These are phyloP conservation scores for Schlechtendalia chinensis DNA, from an alignment of 1,140 invertebrate genomes.

Conservation along the genomic window DNA sequence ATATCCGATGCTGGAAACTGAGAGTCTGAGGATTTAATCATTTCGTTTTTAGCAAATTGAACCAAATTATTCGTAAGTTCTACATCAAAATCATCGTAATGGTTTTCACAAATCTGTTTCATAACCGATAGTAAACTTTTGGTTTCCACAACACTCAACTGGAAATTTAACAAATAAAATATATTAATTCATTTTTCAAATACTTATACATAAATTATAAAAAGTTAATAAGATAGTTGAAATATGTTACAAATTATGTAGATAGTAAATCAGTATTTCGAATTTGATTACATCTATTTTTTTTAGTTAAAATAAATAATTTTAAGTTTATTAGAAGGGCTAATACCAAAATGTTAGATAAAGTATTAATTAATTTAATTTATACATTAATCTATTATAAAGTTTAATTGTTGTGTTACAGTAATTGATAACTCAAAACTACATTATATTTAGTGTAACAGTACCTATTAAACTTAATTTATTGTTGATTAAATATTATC, in stretches of 20 bases:
- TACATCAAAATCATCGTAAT: slow-evolving; percentile 30
- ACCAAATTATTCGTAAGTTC: slow-evolving; percentile 38
- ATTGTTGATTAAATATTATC: no score
- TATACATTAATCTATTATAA: no score
- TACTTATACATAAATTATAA: not conserved
- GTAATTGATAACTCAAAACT: no score
- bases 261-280: not conserved
- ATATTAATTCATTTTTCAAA: not conserved
- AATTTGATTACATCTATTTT: not conserved
- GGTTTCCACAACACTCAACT: slow-evolving; percentile 40
- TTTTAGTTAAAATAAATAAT: no score
- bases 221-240: not conserved
- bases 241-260: not conserved
- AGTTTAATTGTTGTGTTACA: no score
- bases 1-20: slow-evolving; percentile 41
- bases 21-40: slow-evolving; percentile 39
- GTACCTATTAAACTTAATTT: no score
- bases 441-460: no score
- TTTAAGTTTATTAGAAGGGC: no score
- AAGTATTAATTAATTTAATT: no score
- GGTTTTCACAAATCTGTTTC: slow-evolving; percentile 32
- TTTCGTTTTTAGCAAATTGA: slow-evolving; percentile 46
- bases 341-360: no score
- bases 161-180: not conserved
- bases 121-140: slow-evolving; percentile 33